Evolutionary conservation across 2,888 invertebrate species (phyloP).

Genomic region (Oscheius sp.): DNA sequence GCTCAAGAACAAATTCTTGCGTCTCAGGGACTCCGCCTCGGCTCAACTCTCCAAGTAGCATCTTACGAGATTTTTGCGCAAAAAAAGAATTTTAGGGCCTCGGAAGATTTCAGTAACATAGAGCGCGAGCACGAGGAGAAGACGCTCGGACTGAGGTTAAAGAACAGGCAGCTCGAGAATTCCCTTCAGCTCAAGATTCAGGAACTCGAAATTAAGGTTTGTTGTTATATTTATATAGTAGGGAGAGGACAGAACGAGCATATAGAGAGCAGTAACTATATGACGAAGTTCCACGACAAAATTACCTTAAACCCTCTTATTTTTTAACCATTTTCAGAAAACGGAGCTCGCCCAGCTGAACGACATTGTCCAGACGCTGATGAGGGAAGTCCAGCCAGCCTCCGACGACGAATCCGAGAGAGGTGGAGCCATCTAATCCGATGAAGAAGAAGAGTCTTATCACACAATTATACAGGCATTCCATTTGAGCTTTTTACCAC

Average conservation of each 20-base stretch:
- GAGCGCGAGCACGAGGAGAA: conserved; percentile 32
- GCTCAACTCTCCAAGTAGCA: conserved; percentile 15
- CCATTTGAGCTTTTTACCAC: background rate
- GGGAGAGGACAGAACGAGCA: too few relatives aligned
- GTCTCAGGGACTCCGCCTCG: conserved; percentile 19
- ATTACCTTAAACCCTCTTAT: background rate
- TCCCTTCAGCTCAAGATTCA: conserved; percentile 7
- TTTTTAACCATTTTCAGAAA: background rate
- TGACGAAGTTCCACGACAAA: background rate
- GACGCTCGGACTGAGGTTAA: conserved; percentile 22
- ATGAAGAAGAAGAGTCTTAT: too few relatives aligned
- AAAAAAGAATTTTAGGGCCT: conserved; percentile 26
- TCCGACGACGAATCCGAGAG: conserved; percentile 26
- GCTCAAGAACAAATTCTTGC: conserved; percentile 17
- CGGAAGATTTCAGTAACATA: conserved; percentile 6
- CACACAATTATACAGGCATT: background rate
- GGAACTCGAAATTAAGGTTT: conserved; percentile 35
- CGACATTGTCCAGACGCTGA: conserved; percentile 14
- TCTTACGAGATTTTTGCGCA: background rate
- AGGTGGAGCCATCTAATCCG: background rate
- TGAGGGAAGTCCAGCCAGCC: conserved; percentile 28
- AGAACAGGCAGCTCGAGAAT: conserved; percentile 8
- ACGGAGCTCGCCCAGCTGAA: conserved; percentile 11
- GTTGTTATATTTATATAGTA: too few relatives aligned
- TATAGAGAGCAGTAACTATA: too few relatives aligned